Percentiles rank a stretch among this genome's conserved stretches.
Evolutionary conservation across 2,797 vertebrate genomes (phyloP).

Genomic region (Parauchenoglanis ngamensis): DNA sequence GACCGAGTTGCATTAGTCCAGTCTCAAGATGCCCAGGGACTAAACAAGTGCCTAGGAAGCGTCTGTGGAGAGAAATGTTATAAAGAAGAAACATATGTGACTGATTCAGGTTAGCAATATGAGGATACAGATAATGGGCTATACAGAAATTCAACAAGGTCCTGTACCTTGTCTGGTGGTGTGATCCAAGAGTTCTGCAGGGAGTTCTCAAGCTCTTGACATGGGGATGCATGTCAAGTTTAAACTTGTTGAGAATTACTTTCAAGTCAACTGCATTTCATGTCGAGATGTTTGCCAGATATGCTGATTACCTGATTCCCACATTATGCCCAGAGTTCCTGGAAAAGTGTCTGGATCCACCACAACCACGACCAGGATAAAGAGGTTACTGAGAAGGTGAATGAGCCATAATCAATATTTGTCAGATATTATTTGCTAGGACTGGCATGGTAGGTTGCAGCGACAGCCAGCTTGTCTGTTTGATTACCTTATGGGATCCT

Average conservation of each 20-base stretch:
- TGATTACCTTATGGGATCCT: constrained; percentile 6
- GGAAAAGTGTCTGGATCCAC: neutral
- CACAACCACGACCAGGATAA: neutral
- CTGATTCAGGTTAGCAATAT: neutral
- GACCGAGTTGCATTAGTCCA: neutral
- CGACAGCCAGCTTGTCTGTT: neutral
- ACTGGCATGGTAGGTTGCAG: neutral
- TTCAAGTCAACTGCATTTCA: neutral
- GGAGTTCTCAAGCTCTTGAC: neutral
- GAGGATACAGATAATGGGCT: neutral
- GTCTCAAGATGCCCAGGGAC: neutral
- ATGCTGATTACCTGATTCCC: neutral
- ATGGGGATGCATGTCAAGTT: neutral
- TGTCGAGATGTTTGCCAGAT: neutral
- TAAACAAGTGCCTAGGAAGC: neutral
- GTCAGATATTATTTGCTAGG: neutral
- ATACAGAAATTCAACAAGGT: neutral
- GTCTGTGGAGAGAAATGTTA: neutral
- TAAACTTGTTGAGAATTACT: neutral
- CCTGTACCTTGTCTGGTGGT: neutral
- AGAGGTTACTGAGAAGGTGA: neutral
- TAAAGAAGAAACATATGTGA: neutral
- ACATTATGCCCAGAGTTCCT: neutral
- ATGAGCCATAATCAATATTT: constrained; percentile 1
- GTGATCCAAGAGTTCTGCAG: neutral